Percentiles rank a stretch among this genome's conserved stretches.
phyloP scores from a whole-genome alignment of 2,113 vertebrate genomes.

The Hydrolagus affinis region DNA sequence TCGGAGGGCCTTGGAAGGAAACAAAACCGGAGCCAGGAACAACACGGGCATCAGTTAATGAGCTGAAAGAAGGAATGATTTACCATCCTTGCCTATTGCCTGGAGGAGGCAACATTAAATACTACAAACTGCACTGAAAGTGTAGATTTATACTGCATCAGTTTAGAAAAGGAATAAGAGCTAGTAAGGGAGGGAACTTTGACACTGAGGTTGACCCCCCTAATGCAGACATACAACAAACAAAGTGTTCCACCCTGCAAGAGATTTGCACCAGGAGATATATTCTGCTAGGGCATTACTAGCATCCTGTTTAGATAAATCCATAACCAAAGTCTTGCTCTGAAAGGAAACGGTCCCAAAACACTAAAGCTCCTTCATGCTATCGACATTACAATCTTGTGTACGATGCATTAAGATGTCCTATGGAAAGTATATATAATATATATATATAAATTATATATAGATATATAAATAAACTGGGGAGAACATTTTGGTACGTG shows the following conservation, averaged over 20 bases:
- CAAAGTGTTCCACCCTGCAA: no score
- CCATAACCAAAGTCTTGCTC: background rate
- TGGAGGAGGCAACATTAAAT: background rate
- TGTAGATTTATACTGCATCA: background rate
- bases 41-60: no score
- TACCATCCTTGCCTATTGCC: background rate
- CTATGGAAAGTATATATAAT: no score
- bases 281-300: background rate
- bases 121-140: background rate
- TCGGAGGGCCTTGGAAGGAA: no score
- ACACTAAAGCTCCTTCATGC: background rate
- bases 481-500: no score
- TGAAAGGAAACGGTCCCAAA: background rate
- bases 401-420: background rate
- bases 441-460: no score
- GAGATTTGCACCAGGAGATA: background rate
- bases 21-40: no score
- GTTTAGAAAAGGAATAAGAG: background rate
- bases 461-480: no score
- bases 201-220: background rate
- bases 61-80: no score
- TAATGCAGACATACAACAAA: background rate
- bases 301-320: background rate
- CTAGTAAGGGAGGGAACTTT: background rate
- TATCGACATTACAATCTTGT: background rate